Conservation (phyloP, 2,888 invertebrate genomes). For the Heliconius aoede region DNA sequence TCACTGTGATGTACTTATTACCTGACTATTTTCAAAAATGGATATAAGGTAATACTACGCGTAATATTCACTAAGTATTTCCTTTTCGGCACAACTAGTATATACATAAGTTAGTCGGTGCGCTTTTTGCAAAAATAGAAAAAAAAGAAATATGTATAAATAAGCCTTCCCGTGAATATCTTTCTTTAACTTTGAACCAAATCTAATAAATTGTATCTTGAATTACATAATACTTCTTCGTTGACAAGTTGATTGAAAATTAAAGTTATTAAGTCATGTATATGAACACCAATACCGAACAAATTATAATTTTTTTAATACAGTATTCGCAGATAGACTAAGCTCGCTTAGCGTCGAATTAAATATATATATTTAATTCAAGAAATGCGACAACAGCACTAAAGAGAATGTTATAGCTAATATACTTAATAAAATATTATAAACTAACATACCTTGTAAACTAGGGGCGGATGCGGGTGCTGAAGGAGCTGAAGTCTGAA, state of each 20-base stretch:
- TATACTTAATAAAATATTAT: not conserved
- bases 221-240: not conserved
- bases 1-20: not conserved
- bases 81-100: not conserved
- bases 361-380: too few relatives aligned
- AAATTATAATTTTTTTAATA: too few relatives aligned
- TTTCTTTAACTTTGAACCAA: not conserved
- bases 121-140: not conserved
- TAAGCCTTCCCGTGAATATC: not conserved
- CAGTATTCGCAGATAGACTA: not conserved
- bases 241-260: not conserved
- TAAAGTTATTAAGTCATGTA: not conserved
- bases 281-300: too few relatives aligned
- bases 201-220: not conserved
- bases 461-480: constrained; percentile 78
- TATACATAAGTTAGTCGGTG: not conserved
- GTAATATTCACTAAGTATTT: not conserved
- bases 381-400: too few relatives aligned
- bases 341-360: too few relatives aligned
- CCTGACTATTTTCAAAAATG: not conserved
- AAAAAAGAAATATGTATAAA: not conserved
- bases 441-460: constrained; percentile 82
- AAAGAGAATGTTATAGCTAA: not conserved
- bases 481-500: constrained; percentile 71
- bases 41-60: not conserved